phyloP scores from a whole-genome alignment of 2,797 vertebrate genomes.

The Menidia menidia region DNA sequence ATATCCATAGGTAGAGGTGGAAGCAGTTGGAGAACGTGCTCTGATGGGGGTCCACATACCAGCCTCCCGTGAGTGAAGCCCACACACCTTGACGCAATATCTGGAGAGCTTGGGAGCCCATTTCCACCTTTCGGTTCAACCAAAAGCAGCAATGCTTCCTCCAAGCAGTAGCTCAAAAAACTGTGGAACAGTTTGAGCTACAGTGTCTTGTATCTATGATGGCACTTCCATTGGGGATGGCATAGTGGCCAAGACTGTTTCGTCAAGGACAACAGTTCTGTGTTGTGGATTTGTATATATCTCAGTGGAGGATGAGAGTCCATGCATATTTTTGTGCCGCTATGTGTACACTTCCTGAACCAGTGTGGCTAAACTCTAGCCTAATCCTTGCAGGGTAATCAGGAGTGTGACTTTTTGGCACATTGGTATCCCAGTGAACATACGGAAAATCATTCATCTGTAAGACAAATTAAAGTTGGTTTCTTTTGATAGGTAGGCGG shows the following conservation, averaged over 20 bases:
- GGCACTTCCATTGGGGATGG: slow-evolving; percentile 80
- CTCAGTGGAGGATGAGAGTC: slow-evolving; percentile 66
- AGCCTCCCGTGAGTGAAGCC: slow-evolving; percentile 93
- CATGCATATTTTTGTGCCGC: slow-evolving; percentile 72
- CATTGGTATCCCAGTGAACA: slow-evolving; percentile 72
- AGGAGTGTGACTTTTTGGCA: slow-evolving; percentile 78
- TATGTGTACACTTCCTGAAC: slow-evolving; percentile 56
- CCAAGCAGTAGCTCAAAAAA: slow-evolving; percentile 69
- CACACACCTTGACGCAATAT: slow-evolving; percentile 93
- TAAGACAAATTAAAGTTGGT: slow-evolving; percentile 64
- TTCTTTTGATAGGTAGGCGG: slow-evolving; percentile 44
- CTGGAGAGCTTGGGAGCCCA: slow-evolving; percentile 93
- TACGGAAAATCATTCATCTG: slow-evolving; percentile 77
- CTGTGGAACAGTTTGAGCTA: slow-evolving; percentile 69
- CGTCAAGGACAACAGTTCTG: slow-evolving; percentile 68
- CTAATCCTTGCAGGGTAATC: slow-evolving; percentile 67
- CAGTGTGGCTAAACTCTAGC: slow-evolving; percentile 53
- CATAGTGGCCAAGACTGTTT: slow-evolving; percentile 70
- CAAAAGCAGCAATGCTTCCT: slow-evolving; percentile 69
- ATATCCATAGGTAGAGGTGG: slow-evolving; percentile 94
- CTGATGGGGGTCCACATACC: slow-evolving; percentile 94
- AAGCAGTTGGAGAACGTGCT: slow-evolving; percentile 95
- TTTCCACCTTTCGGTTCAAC: slow-evolving; percentile 75
- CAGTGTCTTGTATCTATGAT: slow-evolving; percentile 82
- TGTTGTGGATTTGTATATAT: slow-evolving; percentile 56